phyloP scores from a whole-genome alignment of 2,797 vertebrate genomes.

The Periophthalmus magnuspinnatus region DNA sequence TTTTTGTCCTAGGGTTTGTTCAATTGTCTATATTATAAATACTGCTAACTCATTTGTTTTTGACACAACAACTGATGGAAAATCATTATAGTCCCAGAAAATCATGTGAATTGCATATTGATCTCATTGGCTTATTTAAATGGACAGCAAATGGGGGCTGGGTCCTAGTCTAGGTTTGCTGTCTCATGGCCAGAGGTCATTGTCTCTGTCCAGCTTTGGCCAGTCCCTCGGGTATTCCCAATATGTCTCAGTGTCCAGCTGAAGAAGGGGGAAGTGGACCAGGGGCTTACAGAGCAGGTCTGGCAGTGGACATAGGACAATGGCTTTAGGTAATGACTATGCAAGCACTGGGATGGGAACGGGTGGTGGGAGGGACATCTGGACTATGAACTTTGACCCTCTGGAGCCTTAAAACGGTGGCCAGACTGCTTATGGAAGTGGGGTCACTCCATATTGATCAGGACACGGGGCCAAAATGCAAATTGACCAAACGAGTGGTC shows the following conservation, averaged over 20 bases:
- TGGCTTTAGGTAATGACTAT: conserved; percentile 69
- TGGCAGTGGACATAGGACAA: conserved; percentile 67
- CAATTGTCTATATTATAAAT: neutral
- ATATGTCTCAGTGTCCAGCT: conserved; percentile 65
- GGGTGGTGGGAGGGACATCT: conserved; percentile 74
- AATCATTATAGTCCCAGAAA: neutral
- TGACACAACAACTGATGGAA: neutral
- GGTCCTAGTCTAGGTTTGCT: conserved; percentile 55
- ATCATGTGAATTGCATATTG: conserved; percentile 20
- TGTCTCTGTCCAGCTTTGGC: conserved; percentile 52
- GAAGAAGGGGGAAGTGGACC: conserved; percentile 48
- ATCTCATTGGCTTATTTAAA: conserved; percentile 51
- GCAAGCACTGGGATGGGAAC: conserved; percentile 68
- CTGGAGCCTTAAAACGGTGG: conserved; percentile 61
- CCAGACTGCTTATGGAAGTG: conserved; percentile 60
- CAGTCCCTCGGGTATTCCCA: conserved; percentile 60
- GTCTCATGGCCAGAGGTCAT: conserved; percentile 68
- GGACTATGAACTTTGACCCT: conserved; percentile 73
- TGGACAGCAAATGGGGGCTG: conserved; percentile 45
- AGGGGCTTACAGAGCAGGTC: conserved; percentile 49
- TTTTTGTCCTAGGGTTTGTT: neutral
- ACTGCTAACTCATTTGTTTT: conserved; percentile 1
- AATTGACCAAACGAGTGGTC: conserved; percentile 58
- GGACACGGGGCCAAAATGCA: conserved; percentile 55
- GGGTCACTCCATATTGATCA: conserved; percentile 69